Evolutionary conservation across 2,113 vertebrate species (phyloP), one percentile per base, ranked within the genome.

Genomic region (Leptodactylus fuscus): DNA sequence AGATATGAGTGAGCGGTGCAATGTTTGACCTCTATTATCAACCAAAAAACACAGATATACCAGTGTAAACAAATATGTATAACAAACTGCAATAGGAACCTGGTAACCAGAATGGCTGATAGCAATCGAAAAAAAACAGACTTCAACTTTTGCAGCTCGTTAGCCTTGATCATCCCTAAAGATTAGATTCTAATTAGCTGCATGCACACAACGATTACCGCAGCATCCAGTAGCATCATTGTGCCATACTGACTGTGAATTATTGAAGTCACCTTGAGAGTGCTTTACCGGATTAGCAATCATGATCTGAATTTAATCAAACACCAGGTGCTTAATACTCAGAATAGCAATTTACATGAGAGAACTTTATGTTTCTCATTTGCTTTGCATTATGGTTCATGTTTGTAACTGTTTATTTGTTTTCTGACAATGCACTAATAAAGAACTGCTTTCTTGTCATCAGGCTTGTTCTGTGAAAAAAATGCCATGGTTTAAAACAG

Each of bases 221-320:
- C 84, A 86, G 77, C 84, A 86, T 81, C 77, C 76, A 86, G 65
- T 86, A 86, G 84, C 84, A 86, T 60, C 65, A 38, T 73, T 86
- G 84, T 81, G 84, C 76, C 84, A 86, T 86, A 86, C 84, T 86
- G 84, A 86, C 84, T 71, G 84, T 86, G 84, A 86, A 86, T 86
- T 86, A 86, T 86, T 86, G 84, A 86, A 86, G 77, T 86, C 84
- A 86, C 84, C 76, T 86, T 86, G 84, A 81, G 84, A 80, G 84
- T 81, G 84, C 84, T 86, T 86, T 86, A 86, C 76, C 24, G 65
- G 84, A 86, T 86, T 86, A 86, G 67, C 76, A 86, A 86, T 86
- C 84, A 86, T 81, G 76, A 86, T 86, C 84, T 73, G 84, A 86
- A 86, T 86, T 86, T 86, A 86, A 86, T 86, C 84, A 86, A 86